A percentile compares a stretch with the other conserved stretches of the same genome.
phyloP scores from a whole-genome alignment of 1,140 invertebrate genomes.

The Homalodisca vitripennis region DNA sequence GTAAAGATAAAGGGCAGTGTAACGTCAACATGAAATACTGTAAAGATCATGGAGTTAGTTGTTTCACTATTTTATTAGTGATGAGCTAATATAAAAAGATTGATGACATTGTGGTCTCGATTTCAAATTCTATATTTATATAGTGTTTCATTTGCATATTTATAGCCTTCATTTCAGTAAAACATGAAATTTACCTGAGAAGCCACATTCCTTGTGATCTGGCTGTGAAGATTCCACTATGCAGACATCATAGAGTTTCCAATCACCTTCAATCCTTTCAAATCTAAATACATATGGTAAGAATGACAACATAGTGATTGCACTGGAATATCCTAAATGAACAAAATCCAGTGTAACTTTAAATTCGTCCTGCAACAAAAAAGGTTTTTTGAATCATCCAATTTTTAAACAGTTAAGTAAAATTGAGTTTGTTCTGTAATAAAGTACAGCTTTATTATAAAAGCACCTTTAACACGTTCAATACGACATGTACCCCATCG shows the following conservation, averaged over 20 bases:
- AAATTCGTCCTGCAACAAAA: not conserved
- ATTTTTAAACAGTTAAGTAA: no score
- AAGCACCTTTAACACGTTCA: no score
- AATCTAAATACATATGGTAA: not conserved
- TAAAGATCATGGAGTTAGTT: no score
- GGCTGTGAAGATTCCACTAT: not conserved
- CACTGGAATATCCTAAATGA: not conserved
- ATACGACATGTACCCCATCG: no score
- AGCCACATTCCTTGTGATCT: not conserved
- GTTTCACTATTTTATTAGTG: no score
- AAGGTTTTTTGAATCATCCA: not conserved
- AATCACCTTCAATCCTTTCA: not conserved
- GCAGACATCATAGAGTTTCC: constrained; percentile 1
- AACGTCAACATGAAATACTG: no score
- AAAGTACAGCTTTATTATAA: no score
- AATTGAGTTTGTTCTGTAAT: no score
- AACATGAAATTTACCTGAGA: not conserved
- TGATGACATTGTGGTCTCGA: not conserved
- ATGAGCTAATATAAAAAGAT: no score
- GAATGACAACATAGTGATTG: not conserved
- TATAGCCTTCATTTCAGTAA: not conserved
- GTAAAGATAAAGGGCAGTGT: no score
- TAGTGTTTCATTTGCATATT: not conserved
- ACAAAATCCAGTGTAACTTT: not conserved
- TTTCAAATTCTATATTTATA: not conserved